Evolutionary conservation across 2,797 vertebrate genomes (phyloP).

Genomic region (Craterocephalus amniculus): DNA sequence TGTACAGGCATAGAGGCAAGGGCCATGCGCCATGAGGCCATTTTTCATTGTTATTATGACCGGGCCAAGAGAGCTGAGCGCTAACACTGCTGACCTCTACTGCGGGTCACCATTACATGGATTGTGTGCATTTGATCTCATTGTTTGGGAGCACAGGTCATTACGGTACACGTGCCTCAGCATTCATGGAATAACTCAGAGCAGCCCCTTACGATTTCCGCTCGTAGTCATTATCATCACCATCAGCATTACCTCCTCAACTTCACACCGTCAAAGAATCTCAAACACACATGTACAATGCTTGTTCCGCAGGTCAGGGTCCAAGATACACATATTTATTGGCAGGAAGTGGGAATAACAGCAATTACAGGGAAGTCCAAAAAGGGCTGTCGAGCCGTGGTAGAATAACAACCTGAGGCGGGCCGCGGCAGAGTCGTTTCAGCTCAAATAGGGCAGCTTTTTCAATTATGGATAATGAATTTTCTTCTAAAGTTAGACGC

Average conservation of each 20-base stretch:
- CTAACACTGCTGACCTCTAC: slow-evolving; percentile 53
- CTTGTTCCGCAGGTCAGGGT: slow-evolving; percentile 3
- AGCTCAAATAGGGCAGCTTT: slow-evolving; percentile 8
- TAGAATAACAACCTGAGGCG: background rate
- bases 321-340: slow-evolving; percentile 20
- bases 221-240: slow-evolving; percentile 55
- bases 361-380: slow-evolving; percentile 55
- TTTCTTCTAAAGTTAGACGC: slow-evolving; percentile 15
- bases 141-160: slow-evolving; percentile 15
- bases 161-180: slow-evolving; percentile 3
- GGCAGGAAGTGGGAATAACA: slow-evolving; percentile 54
- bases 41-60: slow-evolving; percentile 66
- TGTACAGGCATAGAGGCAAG: slow-evolving; percentile 6
- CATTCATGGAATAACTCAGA: slow-evolving; percentile 39
- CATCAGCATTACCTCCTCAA: slow-evolving; percentile 19
- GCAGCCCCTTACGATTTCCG: slow-evolving; percentile 44
- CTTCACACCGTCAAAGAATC: slow-evolving; percentile 34
- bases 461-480: slow-evolving; percentile 9
- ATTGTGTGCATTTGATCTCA: slow-evolving; percentile 23
- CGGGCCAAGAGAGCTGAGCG: slow-evolving; percentile 26
- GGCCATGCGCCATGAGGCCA: slow-evolving; percentile 31
- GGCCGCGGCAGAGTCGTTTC: background rate
- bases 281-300: slow-evolving; percentile 7
- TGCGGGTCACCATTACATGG: slow-evolving; percentile 43
- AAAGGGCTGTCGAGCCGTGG: slow-evolving; percentile 34